Conservation (phyloP, 2,113 vertebrate species). For the Pontoporia blainvillei region DNA sequence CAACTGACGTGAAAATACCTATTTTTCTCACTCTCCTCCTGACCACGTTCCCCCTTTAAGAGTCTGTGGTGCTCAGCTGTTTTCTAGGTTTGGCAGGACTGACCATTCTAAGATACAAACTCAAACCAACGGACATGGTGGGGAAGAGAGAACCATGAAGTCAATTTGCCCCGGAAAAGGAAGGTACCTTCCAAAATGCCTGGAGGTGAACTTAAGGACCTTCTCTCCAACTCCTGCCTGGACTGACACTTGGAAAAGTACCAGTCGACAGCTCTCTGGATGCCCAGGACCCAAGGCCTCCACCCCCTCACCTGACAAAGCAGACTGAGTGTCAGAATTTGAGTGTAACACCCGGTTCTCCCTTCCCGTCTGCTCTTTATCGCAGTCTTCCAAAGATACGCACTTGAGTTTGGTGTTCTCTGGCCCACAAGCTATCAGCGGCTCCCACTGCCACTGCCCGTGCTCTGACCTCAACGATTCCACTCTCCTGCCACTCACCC, state of each 20-base stretch:
- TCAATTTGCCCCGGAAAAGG: not conserved
- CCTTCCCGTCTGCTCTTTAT: not conserved
- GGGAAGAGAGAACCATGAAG: not conserved
- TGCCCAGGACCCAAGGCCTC: not conserved
- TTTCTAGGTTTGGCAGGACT: not conserved
- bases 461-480: not conserved
- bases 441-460: no score
- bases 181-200: not conserved
- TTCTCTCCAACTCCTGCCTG: not conserved
- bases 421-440: not conserved
- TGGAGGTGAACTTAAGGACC: not conserved
- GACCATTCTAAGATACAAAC: not conserved
- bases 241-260: not conserved
- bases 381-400: not conserved
- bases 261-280: not conserved
- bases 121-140: not conserved
- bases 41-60: not conserved
- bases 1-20: not conserved
- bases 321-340: not conserved
- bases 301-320: not conserved
- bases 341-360: not conserved
- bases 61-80: not conserved
- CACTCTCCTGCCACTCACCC: not conserved
- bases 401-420: rapidly evolving
- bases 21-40: not conserved